These are phyloP conservation scores for Cossypha niveicapilla DNA, from an alignment of 2,797 vertebrate genomes.

Conservation along the genomic window DNA sequence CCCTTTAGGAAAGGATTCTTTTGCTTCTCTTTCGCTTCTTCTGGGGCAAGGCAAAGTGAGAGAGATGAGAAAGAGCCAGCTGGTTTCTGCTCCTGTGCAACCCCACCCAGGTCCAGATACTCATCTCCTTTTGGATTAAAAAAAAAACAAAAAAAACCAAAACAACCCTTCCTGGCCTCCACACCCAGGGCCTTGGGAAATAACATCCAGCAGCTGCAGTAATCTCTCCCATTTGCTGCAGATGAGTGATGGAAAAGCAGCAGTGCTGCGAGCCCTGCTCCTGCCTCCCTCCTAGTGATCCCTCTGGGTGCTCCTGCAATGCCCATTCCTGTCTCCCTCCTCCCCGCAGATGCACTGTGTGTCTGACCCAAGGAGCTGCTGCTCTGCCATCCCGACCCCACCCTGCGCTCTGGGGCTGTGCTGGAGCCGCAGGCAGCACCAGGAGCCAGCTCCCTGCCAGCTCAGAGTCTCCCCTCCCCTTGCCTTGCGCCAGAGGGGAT, in stretches of 20 bases:
- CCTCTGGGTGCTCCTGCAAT: neutral
- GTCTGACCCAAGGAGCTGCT: neutral
- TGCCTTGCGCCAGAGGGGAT: rapidly evolving
- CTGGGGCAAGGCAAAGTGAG: neutral
- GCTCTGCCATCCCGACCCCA: neutral
- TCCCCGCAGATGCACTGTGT: neutral
- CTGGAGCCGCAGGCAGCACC: neutral
- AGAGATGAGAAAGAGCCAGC: neutral
- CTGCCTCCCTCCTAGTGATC: neutral
- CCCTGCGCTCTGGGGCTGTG: neutral
- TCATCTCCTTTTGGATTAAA: slow-evolving; percentile 50
- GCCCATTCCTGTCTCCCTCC: neutral
- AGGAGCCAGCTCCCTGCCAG: neutral
- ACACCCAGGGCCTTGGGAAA: slow-evolving; percentile 52
- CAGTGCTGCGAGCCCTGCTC: neutral
- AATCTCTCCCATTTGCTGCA: slow-evolving; percentile 69
- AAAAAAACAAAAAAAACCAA: neutral
- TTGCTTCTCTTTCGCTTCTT: neutral
- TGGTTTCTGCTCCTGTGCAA: slow-evolving; percentile 33
- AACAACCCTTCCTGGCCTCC: slow-evolving; percentile 37
- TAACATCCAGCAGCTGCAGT: slow-evolving; percentile 74
- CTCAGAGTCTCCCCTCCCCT: neutral
- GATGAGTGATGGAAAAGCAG: slow-evolving; percentile 34
- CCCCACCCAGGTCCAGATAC: slow-evolving; percentile 59
- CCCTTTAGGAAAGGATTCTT: slow-evolving; percentile 38